Base-by-base conservation (phyloP, 2,888 invertebrate species). In the Ennomos erosarius region DNA sequence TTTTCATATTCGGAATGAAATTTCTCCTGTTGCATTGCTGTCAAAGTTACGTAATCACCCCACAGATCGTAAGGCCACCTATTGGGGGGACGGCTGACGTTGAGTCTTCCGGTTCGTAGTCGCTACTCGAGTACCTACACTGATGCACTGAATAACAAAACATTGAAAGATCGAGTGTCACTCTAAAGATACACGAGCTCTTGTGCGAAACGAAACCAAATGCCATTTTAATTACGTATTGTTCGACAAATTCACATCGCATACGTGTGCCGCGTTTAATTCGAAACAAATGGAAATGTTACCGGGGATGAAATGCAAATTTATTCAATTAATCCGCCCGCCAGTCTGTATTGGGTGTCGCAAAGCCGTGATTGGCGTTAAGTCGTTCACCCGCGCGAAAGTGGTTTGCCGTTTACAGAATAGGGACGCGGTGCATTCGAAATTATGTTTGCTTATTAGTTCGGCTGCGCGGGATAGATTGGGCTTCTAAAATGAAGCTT, bases 281-380 rank as follows among this genome's bases (percentile, higher is more conserved):
- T 79, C 77, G 84, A 84, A 88, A 90, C 85, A 88, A 90, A 90
- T 90, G 87, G 84, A 84, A 87, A 88, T 90, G 88, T 88, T 75
- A 76, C 78, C 75, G 60, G 74, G 16, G 76, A 87, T 88, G 79
- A 79, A 76, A 90, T 91, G 90, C 88, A 90, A 90, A 91, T 91
- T 87, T 90, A 91, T 91, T 91, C 90, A 90, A 90, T 91, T 90
- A 90, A 92, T 90, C 84, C 82, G 64, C 75, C 83, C 78, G 81
- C 79, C 85, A 76, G 85, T 73, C 85, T 85, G 87, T 88, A 87
- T 85, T 85, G 87, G 88, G 85, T 87, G 89, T 87, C 84, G 85
- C 84, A 79, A 78, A 81, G 83, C 85, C 78, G 84, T 88, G 90
- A 90, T 90, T 89, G 90, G 84, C 88, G 88, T 85, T 81, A 87